Evolutionary conservation across 2,888 invertebrate species (phyloP), one percentile per base, ranked within the genome.

Genomic region (Anarsia innoxiella): DNA sequence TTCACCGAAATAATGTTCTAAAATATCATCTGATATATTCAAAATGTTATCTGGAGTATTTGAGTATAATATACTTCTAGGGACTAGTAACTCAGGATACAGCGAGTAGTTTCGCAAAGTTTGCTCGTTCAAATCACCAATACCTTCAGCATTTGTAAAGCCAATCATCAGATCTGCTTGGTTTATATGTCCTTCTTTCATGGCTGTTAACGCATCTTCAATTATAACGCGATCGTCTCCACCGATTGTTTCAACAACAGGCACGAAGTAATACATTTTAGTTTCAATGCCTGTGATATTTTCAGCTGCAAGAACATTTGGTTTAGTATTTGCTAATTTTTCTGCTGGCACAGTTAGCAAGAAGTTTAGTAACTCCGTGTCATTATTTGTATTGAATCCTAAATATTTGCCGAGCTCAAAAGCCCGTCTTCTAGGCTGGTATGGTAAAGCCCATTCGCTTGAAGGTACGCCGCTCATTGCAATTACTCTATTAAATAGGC

Each of bases 81-180:
- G 61, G n/a, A 50, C 51, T 2, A 62, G 35, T 28, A 53, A 8
- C 39, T 62, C 63, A 10, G 41, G 31, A 15, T 48, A 53, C 13
- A 38, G 41, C 12, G 47, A 48, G 23, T 55, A 57, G 3, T 27
- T 6, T 46, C 16, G 12, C 42, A 39, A 14, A 31, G 34, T 5
- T 40, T 31, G 1, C 19, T 42, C 1, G 61, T 39, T 1, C 8
- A 31, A 11, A 11, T 23, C 12, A 3, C 16, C 6, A 6, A 31
- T 23, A 9, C 11, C 11, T 73, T 93, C 93, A 36, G 90, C 86
- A 1, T 86, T 86, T 6, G 90, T 92, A 6, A 90, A 61, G 1
- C 93, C 93, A 12, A 90, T 80, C 57, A 94, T 87, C 62, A 91
- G 82, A 0, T 92, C 92, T 1, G 89, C 80, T 27, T 66, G 49